phyloP scores from a whole-genome alignment of 2,797 vertebrate species.

The Chiroxiphia lanceolata region DNA sequence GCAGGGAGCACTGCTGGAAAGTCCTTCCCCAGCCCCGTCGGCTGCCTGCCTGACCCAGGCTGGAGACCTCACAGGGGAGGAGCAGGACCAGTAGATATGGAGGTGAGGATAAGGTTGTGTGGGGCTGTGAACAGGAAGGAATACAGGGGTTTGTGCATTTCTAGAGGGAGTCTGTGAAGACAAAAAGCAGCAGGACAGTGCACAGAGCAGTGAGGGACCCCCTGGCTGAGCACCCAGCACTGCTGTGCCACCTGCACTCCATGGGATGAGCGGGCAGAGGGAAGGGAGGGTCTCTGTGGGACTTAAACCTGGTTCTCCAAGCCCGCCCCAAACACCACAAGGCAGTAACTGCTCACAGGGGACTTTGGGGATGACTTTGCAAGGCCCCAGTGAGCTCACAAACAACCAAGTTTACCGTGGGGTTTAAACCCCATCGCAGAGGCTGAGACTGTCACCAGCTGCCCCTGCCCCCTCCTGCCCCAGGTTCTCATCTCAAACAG shows the following conservation, averaged over 20 bases:
- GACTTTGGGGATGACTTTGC: not conserved
- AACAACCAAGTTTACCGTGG: not conserved
- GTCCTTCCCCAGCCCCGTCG: not conserved
- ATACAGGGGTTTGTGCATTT: not conserved
- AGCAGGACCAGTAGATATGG: rapidly evolving
- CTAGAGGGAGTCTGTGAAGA: not conserved
- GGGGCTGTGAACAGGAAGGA: not conserved
- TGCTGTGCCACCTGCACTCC: not conserved
- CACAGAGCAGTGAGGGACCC: rapidly evolving
- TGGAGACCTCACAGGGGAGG: not conserved
- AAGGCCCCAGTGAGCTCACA: not conserved
- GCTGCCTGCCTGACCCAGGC: not conserved
- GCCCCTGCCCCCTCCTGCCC: not conserved
- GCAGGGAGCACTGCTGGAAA: not conserved
- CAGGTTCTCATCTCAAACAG: not conserved
- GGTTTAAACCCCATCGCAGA: not conserved
- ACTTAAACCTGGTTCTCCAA: not conserved
- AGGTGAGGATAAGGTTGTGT: rapidly evolving
- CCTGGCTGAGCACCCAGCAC: rapidly evolving
- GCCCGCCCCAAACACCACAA: not conserved
- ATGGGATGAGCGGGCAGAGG: rapidly evolving
- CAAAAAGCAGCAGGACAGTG: not conserved
- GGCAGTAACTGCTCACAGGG: not conserved
- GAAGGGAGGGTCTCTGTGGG: rapidly evolving
- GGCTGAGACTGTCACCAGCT: not conserved